phyloP scores from a whole-genome alignment of 1,140 invertebrate genomes.

The Drosophila sp. region DNA sequence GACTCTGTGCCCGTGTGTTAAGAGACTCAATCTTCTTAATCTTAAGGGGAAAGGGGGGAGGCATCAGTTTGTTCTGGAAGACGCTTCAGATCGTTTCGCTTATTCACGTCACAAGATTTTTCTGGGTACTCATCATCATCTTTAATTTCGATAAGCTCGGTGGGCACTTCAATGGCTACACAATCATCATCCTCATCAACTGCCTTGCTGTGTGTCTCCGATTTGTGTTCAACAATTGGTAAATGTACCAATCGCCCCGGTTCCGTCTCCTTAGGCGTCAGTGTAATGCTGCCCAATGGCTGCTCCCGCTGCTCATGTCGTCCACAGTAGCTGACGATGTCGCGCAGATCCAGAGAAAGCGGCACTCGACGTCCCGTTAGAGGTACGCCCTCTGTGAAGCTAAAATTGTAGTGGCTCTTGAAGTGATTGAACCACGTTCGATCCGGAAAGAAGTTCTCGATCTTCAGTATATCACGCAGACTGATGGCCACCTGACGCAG shows the following conservation, averaged over 20 bases:
- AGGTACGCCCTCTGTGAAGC: conserved; percentile 60
- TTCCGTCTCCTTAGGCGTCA: conserved; percentile 44
- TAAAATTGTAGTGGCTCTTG: conserved; percentile 66
- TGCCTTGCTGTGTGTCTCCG: neutral
- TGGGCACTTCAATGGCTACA: conserved; percentile 57
- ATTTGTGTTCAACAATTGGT: conserved; percentile 19
- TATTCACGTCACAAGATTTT: neutral
- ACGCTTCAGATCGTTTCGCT: conserved; percentile 27
- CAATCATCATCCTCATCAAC: conserved; percentile 64
- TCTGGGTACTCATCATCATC: conserved; percentile 59
- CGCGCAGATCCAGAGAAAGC: conserved; percentile 68
- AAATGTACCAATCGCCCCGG: neutral
- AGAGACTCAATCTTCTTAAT: conserved; percentile 68
- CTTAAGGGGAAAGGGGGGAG: conserved; percentile 35
- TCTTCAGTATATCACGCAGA: conserved; percentile 72
- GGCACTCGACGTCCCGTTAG: conserved; percentile 47
- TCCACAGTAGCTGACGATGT: conserved; percentile 77
- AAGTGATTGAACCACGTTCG: conserved; percentile 72
- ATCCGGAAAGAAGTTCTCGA: conserved; percentile 77
- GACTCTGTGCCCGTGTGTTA: conserved; percentile 16
- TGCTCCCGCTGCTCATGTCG: conserved; percentile 57
- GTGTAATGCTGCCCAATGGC: conserved; percentile 44
- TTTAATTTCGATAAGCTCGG: conserved; percentile 69
- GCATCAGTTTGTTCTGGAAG: neutral
- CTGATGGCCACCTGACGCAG: conserved; percentile 64